Percentiles rank a stretch among this genome's conserved stretches.
phyloP scores from a whole-genome alignment of 2,888 invertebrate genomes.

The Macaria liturata region DNA sequence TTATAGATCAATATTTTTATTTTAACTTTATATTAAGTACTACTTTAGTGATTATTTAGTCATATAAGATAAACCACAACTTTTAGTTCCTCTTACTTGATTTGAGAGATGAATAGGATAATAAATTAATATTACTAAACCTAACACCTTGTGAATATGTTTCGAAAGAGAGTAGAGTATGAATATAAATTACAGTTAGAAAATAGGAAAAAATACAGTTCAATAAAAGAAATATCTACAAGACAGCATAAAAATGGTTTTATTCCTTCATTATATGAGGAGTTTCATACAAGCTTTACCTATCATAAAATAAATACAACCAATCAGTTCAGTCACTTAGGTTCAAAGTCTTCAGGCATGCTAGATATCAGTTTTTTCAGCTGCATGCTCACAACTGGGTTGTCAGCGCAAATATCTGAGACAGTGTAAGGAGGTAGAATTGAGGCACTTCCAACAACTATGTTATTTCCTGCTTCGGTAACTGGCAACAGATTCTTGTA shows the following conservation, averaged over 20 bases:
- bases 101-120: too few relatives aligned
- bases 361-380: slow-evolving; percentile 59
- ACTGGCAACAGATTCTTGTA: slow-evolving; percentile 61
- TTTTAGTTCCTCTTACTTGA: too few relatives aligned
- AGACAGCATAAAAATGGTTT: slow-evolving; percentile 16
- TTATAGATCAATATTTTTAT: too few relatives aligned
- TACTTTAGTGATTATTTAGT: too few relatives aligned
- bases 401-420: slow-evolving; percentile 64
- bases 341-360: slow-evolving; percentile 60
- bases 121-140: too few relatives aligned
- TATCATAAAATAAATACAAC: slow-evolving; percentile 4
- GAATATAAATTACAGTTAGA: too few relatives aligned
- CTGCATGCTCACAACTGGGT: slow-evolving; percentile 61
- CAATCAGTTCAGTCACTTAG: slow-evolving; percentile 23
- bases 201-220: too few relatives aligned
- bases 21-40: too few relatives aligned
- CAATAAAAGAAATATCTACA: slow-evolving; percentile 1
- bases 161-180: too few relatives aligned
- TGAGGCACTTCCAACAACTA: slow-evolving; percentile 59
- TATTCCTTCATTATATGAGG: slow-evolving; percentile 23
- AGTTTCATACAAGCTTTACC: slow-evolving; percentile 6
- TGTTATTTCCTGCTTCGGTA: slow-evolving; percentile 55
- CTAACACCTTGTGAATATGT: too few relatives aligned
- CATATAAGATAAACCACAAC: too few relatives aligned
- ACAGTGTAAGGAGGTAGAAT: slow-evolving; percentile 62